Conservation (phyloP, 1,140 invertebrate genomes). For the Sweltsa coloradensis region DNA sequence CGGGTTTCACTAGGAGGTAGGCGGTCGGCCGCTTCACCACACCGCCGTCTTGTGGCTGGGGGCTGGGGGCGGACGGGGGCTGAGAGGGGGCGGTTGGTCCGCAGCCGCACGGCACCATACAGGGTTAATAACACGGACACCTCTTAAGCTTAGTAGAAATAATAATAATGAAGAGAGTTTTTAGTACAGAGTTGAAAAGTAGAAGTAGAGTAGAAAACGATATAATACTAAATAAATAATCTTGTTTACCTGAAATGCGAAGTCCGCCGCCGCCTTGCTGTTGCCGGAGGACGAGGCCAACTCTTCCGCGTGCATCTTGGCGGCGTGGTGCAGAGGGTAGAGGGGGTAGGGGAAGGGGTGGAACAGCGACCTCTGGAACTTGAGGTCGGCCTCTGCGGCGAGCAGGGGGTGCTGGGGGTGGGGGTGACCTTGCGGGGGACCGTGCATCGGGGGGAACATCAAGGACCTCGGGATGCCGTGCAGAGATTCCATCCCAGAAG, state of each 20-base stretch:
- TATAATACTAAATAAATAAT: no score
- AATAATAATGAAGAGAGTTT: no score
- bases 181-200: no score
- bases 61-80: background rate
- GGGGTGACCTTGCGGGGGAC: no score
- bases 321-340: constrained; percentile 35
- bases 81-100: constrained; percentile 11
- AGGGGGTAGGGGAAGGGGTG: constrained; percentile 56
- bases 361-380: constrained; percentile 49
- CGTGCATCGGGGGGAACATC: constrained; percentile 1
- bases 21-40: constrained; percentile 21
- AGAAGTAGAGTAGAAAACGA: no score
- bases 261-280: constrained; percentile 43
- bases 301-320: constrained; percentile 46
- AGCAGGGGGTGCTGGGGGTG: constrained; percentile 29
- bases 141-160: no score
- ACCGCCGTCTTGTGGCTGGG: background rate
- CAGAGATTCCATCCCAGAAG: constrained; percentile 6
- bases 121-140: no score
- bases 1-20: constrained; percentile 17
- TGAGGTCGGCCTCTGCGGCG: constrained; percentile 41
- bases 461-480: constrained; percentile 16
- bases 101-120: constrained; percentile 24
- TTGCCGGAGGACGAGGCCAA: no score
- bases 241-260: constrained; percentile 46